Evolutionary conservation across 2,888 invertebrate genomes (phyloP).

Genomic region (Caenorhabditis sinica): DNA sequence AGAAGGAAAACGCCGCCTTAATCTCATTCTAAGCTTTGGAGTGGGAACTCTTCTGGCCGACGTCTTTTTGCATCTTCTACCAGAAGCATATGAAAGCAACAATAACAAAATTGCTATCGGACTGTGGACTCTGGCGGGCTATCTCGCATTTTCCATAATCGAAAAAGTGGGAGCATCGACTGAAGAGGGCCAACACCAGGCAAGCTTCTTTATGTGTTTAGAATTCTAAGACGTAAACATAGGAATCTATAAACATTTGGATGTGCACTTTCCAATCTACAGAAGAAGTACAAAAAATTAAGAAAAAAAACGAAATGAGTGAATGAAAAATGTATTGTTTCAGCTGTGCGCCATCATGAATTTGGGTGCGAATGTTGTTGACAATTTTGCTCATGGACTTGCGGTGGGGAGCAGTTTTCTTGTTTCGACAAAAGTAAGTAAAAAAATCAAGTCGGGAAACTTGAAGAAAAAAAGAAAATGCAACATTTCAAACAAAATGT

Average conservation of each 20-base stretch:
- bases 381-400: constrained; percentile 98
- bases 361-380: constrained; percentile 95
- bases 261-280: neutral
- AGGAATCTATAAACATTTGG: neutral
- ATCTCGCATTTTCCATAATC: constrained; percentile 74
- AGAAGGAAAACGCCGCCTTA: constrained; percentile 74
- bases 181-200: constrained; percentile 77
- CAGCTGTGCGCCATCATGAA: constrained; percentile 93
- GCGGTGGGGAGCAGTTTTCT: constrained; percentile 98
- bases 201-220: constrained; percentile 18
- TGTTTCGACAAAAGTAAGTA: constrained; percentile 88
- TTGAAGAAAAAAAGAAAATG: neutral
- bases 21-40: constrained; percentile 77
- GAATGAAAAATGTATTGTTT: constrained; percentile 13
- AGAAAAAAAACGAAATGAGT: too few relatives aligned
- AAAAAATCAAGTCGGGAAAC: neutral
- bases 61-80: constrained; percentile 80
- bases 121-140: constrained; percentile 74
- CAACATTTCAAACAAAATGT: too few relatives aligned
- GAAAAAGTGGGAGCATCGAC: constrained; percentile 75
- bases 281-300: neutral
- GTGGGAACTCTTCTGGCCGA: constrained; percentile 80
- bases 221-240: neutral
- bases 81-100: constrained; percentile 75
- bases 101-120: constrained; percentile 64